phyloP scores from a whole-genome alignment of 2,888 invertebrate genomes.

The Colletes collaris region DNA sequence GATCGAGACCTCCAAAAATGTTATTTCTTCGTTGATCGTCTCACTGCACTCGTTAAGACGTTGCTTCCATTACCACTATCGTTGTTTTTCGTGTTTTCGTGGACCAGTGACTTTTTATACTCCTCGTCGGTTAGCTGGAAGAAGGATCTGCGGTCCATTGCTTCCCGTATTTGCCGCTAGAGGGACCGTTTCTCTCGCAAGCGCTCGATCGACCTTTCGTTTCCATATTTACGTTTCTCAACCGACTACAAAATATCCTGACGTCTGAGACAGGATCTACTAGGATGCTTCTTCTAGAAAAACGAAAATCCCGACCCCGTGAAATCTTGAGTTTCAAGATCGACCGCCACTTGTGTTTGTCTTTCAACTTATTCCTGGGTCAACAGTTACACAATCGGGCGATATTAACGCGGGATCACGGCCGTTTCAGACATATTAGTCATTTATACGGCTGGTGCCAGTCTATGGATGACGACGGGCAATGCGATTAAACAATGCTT shows the following conservation, averaged over 20 bases:
- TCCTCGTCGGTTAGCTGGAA: not conserved
- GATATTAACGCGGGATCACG: slow-evolving; percentile 57
- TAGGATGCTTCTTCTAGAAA: not conserved
- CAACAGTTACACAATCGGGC: slow-evolving; percentile 66
- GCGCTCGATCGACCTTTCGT: too few species aligned
- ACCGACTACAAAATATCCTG: too few species aligned
- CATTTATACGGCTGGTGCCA: slow-evolving; percentile 17
- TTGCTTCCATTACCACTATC: slow-evolving; percentile 6
- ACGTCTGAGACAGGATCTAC: too few species aligned
- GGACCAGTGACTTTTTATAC: not conserved
- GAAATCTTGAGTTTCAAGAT: not conserved
- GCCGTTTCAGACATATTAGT: slow-evolving; percentile 32
- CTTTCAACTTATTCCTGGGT: slow-evolving; percentile 52
- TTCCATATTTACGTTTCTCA: too few species aligned
- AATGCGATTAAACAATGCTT: slow-evolving; percentile 2
- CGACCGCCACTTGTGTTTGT: slow-evolving; percentile 5
- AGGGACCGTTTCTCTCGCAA: too few species aligned
- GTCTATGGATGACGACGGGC: not conserved
- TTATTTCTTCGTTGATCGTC: not conserved
- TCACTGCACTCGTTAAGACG: not conserved
- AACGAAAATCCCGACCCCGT: not conserved
- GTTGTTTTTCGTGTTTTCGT: slow-evolving; percentile 7
- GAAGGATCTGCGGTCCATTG: too few species aligned
- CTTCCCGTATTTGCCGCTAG: too few species aligned
- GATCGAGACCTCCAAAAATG: slow-evolving; percentile 17